Evolutionary conservation across 2,888 invertebrate species (phyloP).

Genomic region (Gnatocerus cornutus): DNA sequence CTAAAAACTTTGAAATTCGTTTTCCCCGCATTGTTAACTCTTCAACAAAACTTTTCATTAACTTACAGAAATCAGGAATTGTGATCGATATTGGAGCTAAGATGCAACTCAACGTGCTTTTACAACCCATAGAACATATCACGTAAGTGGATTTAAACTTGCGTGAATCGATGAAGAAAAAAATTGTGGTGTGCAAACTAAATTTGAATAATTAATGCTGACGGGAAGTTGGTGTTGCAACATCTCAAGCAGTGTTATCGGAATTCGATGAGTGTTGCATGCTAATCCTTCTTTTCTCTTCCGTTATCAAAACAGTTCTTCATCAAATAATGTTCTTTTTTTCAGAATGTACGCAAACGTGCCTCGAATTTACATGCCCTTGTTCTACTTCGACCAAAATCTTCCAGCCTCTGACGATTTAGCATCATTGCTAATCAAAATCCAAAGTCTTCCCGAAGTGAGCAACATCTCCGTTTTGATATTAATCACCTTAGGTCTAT

Average conservation of each 20-base stretch:
- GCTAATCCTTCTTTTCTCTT: no score
- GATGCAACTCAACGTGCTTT: constrained; percentile 85
- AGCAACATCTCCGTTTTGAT: constrained; percentile 56
- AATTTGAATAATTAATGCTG: neutral
- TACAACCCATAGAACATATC: constrained; percentile 78
- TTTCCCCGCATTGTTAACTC: neutral
- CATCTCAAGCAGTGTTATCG: neutral
- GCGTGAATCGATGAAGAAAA: neutral
- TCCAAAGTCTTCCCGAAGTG: constrained; percentile 72
- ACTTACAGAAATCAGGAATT: constrained; percentile 80
- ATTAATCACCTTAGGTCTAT: constrained; percentile 57
- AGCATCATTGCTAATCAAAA: constrained; percentile 72
- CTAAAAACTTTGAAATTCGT: constrained; percentile 13
- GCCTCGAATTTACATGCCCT: constrained; percentile 80
- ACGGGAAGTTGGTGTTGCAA: neutral
- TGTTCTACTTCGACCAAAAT: constrained; percentile 84
- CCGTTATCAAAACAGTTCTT: neutral
- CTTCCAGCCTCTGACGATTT: constrained; percentile 76
- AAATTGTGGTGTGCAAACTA: neutral
- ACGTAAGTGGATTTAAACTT: constrained; percentile 73
- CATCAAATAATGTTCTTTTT: no score
- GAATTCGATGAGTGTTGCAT: no score
- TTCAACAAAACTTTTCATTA: constrained; percentile 40
- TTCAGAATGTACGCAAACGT: constrained; percentile 79
- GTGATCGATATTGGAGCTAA: constrained; percentile 85